Percentiles rank a stretch among this genome's conserved stretches.
phyloP scores from a whole-genome alignment of 2,797 vertebrate genomes.

The Diplodus puntazzo region DNA sequence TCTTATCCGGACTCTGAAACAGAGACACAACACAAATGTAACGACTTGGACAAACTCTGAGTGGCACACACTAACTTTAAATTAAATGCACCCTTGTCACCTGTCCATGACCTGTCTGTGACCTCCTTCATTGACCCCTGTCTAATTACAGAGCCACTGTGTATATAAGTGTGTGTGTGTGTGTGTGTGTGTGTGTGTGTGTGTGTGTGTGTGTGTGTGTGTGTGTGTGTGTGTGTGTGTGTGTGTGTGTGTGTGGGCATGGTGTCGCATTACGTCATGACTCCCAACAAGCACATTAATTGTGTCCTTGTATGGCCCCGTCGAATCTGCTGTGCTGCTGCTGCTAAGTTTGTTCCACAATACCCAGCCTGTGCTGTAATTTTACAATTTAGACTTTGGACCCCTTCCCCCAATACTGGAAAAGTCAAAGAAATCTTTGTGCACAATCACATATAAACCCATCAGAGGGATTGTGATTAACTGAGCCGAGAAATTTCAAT shows the following conservation, averaged over 20 bases:
- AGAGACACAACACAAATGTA: neutral
- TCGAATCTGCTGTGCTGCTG: conserved; percentile 16
- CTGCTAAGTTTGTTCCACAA: conserved; percentile 44
- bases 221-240: conserved; percentile 42
- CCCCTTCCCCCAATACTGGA: neutral
- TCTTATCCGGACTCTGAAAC: conserved; percentile 84
- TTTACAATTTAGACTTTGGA: conserved; percentile 44
- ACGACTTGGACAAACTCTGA: conserved; percentile 1
- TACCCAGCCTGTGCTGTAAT: conserved; percentile 45
- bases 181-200: conserved; percentile 41
- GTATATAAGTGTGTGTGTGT: conserved; percentile 37
- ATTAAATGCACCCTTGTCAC: conserved; percentile 37
- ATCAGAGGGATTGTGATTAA: conserved; percentile 21
- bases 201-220: conserved; percentile 43
- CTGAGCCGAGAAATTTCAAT: neutral
- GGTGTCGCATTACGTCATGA: conserved; percentile 65
- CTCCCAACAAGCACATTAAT: conserved; percentile 63
- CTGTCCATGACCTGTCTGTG: conserved; percentile 50
- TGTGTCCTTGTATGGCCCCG: conserved; percentile 64
- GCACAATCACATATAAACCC: conserved; percentile 14
- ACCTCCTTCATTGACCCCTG: conserved; percentile 46
- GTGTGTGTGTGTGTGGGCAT: conserved; percentile 35
- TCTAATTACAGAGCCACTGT: conserved; percentile 58
- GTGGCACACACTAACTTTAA: conserved; percentile 1
- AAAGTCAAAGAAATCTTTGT: conserved; percentile 28